Evolutionary conservation across 2,797 vertebrate genomes (phyloP).

Genomic region (Ctenochaetus hawaiiensis): DNA sequence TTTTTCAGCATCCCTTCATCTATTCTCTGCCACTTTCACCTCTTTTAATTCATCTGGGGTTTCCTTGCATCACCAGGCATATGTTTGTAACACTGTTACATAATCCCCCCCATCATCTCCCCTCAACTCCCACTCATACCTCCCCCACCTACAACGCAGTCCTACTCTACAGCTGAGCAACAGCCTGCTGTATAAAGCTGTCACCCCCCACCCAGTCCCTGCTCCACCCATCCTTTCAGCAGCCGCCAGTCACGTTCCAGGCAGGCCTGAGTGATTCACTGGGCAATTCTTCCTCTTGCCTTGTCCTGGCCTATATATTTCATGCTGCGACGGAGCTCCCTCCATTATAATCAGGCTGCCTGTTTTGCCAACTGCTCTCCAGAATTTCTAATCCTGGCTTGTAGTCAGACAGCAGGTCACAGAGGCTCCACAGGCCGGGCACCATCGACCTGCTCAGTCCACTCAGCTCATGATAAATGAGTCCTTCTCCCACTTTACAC

Average conservation of each 20-base stretch:
- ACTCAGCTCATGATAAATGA: conserved; percentile 31
- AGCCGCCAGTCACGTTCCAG: conserved; percentile 75
- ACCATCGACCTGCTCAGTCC: conserved; percentile 53
- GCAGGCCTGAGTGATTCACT: conserved; percentile 75
- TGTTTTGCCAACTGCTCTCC: conserved; percentile 66
- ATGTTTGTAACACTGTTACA: conserved; percentile 74
- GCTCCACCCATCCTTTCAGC: conserved; percentile 58
- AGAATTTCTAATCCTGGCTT: conserved; percentile 66
- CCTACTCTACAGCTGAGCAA: conserved; percentile 74
- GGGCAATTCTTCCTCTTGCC: conserved; percentile 72
- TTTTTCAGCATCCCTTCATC: conserved; percentile 24
- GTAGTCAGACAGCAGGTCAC: conserved; percentile 48
- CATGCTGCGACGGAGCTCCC: conserved; percentile 60
- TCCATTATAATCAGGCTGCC: conserved; percentile 66
- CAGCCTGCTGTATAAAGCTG: conserved; percentile 69
- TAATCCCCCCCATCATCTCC: conserved; percentile 52
- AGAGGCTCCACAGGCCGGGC: conserved; percentile 18
- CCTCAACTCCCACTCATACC: conserved; percentile 19
- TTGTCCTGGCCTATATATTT: conserved; percentile 76
- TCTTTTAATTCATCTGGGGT: conserved; percentile 58
- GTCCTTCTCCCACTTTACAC: conserved; percentile 1
- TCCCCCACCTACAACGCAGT: conserved; percentile 62
- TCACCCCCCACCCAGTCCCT: conserved; percentile 40
- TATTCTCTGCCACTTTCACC: conserved; percentile 42
- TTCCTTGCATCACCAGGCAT: conserved; percentile 73